Conservation (phyloP, 2,113 vertebrate species). For the Microtus pennsylvanicus region DNA sequence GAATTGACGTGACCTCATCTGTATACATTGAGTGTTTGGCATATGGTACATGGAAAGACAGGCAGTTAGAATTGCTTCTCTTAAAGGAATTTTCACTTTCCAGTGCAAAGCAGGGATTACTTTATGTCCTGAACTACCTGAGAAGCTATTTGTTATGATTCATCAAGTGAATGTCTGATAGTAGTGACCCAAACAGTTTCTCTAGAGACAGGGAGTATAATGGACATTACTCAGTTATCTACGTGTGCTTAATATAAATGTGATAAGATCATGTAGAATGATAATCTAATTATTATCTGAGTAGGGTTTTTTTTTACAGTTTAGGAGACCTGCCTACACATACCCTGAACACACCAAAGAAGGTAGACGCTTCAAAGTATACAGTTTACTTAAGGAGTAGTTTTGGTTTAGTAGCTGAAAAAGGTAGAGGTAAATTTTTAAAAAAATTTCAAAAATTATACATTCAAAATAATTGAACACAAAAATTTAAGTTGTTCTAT, state of each 20-base stretch:
- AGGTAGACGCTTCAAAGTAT: not conserved
- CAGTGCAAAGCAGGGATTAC: conserved; percentile 7
- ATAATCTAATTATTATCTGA: conserved; percentile 60
- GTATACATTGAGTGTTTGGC: not conserved
- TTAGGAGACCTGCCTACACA: conserved; percentile 21
- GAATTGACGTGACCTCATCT: conserved; percentile 9
- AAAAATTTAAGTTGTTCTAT: not conserved
- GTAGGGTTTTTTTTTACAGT: not conserved
- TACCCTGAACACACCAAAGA: not conserved
- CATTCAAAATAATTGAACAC: conserved; percentile 44
- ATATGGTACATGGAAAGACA: not conserved
- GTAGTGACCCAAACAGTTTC: not conserved
- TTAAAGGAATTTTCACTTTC: conserved; percentile 44
- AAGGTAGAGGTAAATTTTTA: not conserved
- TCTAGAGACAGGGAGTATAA: not conserved
- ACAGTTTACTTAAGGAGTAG: not conserved
- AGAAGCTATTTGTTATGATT: conserved; percentile 17
- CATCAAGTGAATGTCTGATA: conserved; percentile 11
- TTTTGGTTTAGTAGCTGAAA: not conserved
- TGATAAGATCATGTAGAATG: not conserved
- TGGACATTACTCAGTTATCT: not conserved
- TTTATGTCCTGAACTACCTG: not conserved
- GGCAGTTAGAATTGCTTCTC: not conserved
- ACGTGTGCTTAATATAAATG: conserved; percentile 28
- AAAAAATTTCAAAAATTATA: conserved; percentile 24